Evolutionary conservation across 2,797 vertebrate species (phyloP), one percentile per base, ranked within the genome.

Genomic region (Sebastes flavidus): DNA sequence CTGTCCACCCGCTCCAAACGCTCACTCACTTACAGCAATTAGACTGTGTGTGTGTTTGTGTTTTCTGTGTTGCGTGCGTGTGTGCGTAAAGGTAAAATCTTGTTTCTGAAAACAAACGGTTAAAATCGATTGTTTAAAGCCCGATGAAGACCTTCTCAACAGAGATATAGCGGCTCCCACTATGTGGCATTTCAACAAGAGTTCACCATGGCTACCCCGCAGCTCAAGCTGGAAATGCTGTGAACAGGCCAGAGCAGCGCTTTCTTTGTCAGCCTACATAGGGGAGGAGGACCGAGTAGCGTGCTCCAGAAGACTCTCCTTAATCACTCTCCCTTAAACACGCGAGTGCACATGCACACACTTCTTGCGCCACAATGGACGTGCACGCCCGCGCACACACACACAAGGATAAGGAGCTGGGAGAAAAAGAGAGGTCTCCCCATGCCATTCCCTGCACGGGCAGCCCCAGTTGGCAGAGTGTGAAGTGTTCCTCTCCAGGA

Each of bases 1-100:
- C 93, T 95, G 94, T 95, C 94, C 94, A 93, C 92, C 90, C 91
- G 90, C 91, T 94, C 90, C 88, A 80, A 94, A 92, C 87, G 69
- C 91, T 94, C 93, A 91, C 94, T 95, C 93, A 93, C 93, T 95
- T 94, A 94, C 90, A 92, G 92, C 93, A 95, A 94, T 95, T 94
- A 94, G 89, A 73, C 56, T 84, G 81, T 89, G 81, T 87, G 82
- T 84, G 83, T 86, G 83, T 82, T 62, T 71, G 85, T 82, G 83
- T 91, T 87, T 80, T 80, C 54, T 83, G 62, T 70, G 49, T n/a
- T 81, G 66, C 6, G 32, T 72, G 62, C 42, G 27, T 88, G 81
- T 81, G 72, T 83, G 71, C 55, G 29, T 71, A 20, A 76, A 82
- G 79, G 65, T 81, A 76, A 70, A 85, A 79, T 80, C 66, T 60